phyloP scores from a whole-genome alignment of 2,113 vertebrate genomes.

The Stigmatopora argus region DNA sequence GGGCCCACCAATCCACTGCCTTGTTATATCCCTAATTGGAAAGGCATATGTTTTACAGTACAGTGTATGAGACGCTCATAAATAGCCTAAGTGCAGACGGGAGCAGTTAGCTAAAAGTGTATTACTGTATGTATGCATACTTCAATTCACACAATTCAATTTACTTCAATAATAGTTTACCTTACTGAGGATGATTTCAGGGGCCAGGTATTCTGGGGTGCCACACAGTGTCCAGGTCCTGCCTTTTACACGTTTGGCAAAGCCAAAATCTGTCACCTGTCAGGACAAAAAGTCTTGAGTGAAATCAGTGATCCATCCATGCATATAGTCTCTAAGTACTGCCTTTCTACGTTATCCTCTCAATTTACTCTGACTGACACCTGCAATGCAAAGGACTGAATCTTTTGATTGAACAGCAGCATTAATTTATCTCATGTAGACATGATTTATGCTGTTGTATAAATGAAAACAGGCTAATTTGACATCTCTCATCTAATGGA shows the following conservation, averaged over 20 bases:
- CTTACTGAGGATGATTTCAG: constrained; percentile 91
- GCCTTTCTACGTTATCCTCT: neutral
- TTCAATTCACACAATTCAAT: too few relatives aligned
- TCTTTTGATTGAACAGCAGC: neutral
- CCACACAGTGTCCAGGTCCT: constrained; percentile 92
- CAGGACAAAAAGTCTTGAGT: neutral
- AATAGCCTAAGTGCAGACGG: neutral
- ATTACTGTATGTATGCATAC: too few relatives aligned
- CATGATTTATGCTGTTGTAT: neutral
- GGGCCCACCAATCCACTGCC: constrained; percentile 91
- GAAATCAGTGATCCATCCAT: neutral
- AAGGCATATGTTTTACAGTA: neutral
- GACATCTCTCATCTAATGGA: too few relatives aligned
- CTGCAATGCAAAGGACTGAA: too few relatives aligned
- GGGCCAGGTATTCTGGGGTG: constrained; percentile 88
- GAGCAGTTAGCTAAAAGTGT: neutral
- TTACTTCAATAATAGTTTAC: constrained; percentile 39
- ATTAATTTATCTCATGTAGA: neutral
- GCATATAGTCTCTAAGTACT: neutral
- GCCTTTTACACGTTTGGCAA: constrained; percentile 89
- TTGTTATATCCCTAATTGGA: constrained; percentile 83
- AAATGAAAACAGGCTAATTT: too few relatives aligned
- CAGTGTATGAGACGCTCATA: neutral
- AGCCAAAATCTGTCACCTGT: constrained; percentile 91
- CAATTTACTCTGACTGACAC: neutral